These are phyloP conservation scores for Channa argus DNA, from an alignment of 2,113 vertebrate species.

Conservation along the genomic window DNA sequence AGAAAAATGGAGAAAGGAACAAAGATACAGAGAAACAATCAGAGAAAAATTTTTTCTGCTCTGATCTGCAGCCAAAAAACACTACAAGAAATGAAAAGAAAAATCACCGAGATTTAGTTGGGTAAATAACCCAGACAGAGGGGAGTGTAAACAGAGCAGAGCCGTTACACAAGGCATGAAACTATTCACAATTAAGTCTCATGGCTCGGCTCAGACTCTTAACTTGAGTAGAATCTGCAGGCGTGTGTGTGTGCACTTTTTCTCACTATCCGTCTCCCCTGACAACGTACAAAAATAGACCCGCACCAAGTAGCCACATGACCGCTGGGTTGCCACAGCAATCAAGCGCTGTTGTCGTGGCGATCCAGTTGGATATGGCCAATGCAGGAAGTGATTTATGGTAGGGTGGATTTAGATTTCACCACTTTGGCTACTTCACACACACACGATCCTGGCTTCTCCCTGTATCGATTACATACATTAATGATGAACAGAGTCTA, in stretches of 20 bases:
- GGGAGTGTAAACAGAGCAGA: background rate
- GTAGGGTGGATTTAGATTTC: conserved; percentile 36
- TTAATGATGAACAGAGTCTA: conserved; percentile 3
- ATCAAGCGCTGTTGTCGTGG: conserved; percentile 74
- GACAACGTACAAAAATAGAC: conserved; percentile 79
- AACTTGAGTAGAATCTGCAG: conserved; percentile 7
- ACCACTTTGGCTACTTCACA: conserved; percentile 48
- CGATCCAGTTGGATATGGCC: conserved; percentile 64
- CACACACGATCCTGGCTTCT: background rate
- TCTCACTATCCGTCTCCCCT: conserved; percentile 69
- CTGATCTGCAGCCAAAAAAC: conserved; percentile 31
- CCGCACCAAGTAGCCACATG: conserved; percentile 62
- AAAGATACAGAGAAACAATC: background rate
- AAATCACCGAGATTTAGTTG: background rate
- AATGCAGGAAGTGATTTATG: conserved; percentile 69
- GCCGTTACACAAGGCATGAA: background rate
- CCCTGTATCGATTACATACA: background rate
- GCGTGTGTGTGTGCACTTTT: background rate
- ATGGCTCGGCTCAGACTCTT: background rate
- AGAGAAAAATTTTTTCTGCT: background rate
- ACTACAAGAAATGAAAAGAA: conserved; percentile 15
- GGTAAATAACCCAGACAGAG: conserved; percentile 2
- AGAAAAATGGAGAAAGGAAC: background rate
- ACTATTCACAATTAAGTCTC: background rate
- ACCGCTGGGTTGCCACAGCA: conserved; percentile 79